Evolutionary conservation across 1,140 invertebrate genomes (phyloP), one percentile per base, ranked within the genome.

Genomic region (Cyphomyrmex costatus): DNA sequence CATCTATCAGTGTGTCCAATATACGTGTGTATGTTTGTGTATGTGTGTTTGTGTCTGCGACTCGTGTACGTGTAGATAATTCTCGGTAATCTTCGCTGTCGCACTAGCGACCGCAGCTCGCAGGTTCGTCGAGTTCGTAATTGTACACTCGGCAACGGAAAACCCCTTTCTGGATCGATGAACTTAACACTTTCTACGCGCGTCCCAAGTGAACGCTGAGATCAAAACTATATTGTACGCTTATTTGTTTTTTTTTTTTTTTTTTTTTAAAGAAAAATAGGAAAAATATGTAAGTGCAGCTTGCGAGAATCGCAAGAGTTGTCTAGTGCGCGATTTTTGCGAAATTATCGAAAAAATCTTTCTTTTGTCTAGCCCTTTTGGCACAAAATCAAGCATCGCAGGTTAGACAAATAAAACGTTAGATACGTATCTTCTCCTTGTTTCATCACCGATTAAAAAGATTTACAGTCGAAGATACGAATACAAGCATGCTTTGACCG

Each of bases 1-100:
- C 87, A 84, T 63, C 60, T 89, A 53, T 86, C 58, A 46, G 74
- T 56, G 21, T 86, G 46, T 79, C 10, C 14, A 19, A 30, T 49
- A n/a, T 46, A 12, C 42, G 3, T 24, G 49, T 30, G 68, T 66
- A 24, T 63, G 19, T n/a, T 2, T 56, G 8, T 56, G n/a, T 21
- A 21, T 2, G 27, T 12, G 16, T 27, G 21, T 56, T 27, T 30
- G 24, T 30, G 33, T 66, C n/a, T 60, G 56, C 53, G 56, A 77
- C n/a, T 66, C 73, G 70, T 87, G 88, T 89, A 76, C 76, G 51
- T 89, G 85, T 73, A 36, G 78, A 65, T 66, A 86, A 73, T 56
- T 78, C 73, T 89, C 87, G 63, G 84, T 86, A 86, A 83, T 89
- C 84, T 86, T 83, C 85, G 58, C 58, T 86, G 84, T 79, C 74